phyloP scores from a whole-genome alignment of 2,797 vertebrate species.

The Pangasius djambal region DNA sequence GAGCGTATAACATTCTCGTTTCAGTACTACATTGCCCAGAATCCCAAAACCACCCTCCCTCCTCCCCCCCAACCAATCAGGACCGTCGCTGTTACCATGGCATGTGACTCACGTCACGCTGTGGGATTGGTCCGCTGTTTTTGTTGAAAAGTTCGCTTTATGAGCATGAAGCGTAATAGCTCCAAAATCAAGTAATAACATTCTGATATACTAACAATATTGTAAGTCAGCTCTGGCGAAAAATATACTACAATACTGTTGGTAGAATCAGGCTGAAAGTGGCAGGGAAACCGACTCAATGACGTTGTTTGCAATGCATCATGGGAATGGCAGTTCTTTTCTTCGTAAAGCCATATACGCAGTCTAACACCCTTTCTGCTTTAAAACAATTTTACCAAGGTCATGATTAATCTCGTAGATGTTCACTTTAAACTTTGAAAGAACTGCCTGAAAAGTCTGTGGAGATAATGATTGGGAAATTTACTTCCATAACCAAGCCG shows the following conservation, averaged over 20 bases:
- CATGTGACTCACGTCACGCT: not conserved
- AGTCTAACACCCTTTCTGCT: not conserved
- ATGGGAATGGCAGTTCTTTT: not conserved
- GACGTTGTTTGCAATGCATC: not conserved
- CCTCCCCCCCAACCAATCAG: not conserved
- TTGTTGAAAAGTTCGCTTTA: not conserved
- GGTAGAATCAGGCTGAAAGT: not conserved
- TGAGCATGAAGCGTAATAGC: not conserved
- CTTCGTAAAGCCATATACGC: not conserved
- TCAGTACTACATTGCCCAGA: conserved; percentile 4
- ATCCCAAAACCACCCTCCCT: too few species aligned
- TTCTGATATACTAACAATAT: not conserved
- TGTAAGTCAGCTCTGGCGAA: too few species aligned
- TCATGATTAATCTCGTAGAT: not conserved
- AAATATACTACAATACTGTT: not conserved
- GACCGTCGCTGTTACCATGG: not conserved
- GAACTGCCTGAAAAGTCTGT: too few species aligned
- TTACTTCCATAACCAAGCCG: not conserved
- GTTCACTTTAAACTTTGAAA: not conserved
- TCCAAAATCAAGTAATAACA: not conserved
- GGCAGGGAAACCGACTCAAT: not conserved
- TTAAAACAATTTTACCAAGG: not conserved
- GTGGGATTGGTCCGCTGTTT: not conserved
- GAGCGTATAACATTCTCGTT: not conserved
- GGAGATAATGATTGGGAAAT: not conserved